Evolutionary conservation across 2,888 invertebrate species (phyloP).

Genomic region (Scrobipalpa costella): DNA sequence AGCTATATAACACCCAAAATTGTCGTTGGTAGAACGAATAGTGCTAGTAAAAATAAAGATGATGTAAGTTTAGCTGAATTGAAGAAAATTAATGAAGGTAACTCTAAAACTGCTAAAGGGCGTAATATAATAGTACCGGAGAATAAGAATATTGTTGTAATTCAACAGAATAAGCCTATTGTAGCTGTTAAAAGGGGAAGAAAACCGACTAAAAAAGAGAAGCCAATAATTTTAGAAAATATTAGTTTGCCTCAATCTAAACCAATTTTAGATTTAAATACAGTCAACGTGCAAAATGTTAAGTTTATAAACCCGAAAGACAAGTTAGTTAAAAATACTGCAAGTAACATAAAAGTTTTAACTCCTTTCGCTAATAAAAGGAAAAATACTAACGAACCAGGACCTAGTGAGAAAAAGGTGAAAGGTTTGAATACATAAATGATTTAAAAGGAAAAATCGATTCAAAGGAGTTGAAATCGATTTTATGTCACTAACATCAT

Average conservation of each 20-base stretch:
- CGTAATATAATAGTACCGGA: neutral
- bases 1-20: neutral
- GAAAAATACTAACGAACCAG: neutral
- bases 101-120: neutral
- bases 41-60: too few species aligned
- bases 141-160: neutral
- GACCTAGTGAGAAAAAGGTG: neutral
- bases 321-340: neutral
- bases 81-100: neutral
- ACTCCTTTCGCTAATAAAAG: neutral
- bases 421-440: neutral
- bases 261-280: neutral
- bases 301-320: neutral
- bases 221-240: conserved; percentile 26
- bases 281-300: neutral
- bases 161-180: neutral
- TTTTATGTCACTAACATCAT: neutral
- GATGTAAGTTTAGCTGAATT: too few species aligned
- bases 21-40: conserved; percentile 3
- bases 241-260: conserved; percentile 6
- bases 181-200: neutral
- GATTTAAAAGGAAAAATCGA: neutral
- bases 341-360: neutral
- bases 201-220: conserved; percentile 3
- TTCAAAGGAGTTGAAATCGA: neutral